Evolutionary conservation across 2,797 vertebrate species (phyloP).

Genomic region (Poecilia picta): DNA sequence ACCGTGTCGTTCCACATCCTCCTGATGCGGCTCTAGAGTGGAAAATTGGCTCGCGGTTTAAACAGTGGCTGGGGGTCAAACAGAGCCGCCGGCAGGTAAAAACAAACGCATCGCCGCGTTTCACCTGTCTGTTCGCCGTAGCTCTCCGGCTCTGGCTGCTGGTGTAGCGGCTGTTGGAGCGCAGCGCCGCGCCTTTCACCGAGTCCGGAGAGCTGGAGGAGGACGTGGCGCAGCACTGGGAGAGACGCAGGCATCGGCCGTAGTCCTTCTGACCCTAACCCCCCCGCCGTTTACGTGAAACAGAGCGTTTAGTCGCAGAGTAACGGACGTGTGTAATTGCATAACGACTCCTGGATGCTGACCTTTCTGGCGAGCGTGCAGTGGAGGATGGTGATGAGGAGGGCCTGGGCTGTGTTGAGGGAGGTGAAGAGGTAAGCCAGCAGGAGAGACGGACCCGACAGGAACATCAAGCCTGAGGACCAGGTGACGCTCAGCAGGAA

Average conservation of each 20-base stretch:
- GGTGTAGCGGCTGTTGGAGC: slow-evolving; percentile 90
- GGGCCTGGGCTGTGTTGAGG: slow-evolving; percentile 91
- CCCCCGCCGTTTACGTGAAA: neutral
- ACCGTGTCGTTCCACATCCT: slow-evolving; percentile 97
- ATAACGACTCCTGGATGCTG: neutral
- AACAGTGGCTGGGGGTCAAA: slow-evolving; percentile 19
- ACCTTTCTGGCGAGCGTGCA: slow-evolving; percentile 93
- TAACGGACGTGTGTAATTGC: neutral
- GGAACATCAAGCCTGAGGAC: slow-evolving; percentile 91
- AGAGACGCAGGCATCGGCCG: slow-evolving; percentile 89
- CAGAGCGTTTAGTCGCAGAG: slow-evolving; percentile 1
- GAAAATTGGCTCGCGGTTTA: slow-evolving; percentile 48
- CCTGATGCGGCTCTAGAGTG: slow-evolving; percentile 89
- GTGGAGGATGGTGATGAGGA: slow-evolving; percentile 92
- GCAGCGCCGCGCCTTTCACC: slow-evolving; percentile 88
- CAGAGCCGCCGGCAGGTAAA: neutral
- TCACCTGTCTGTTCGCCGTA: slow-evolving; percentile 80
- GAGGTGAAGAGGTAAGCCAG: slow-evolving; percentile 94
- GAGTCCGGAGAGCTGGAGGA: slow-evolving; percentile 86
- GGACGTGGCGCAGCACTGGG: slow-evolving; percentile 88
- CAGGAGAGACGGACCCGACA: slow-evolving; percentile 88
- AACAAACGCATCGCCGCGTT: neutral
- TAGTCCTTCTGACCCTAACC: slow-evolving; percentile 91
- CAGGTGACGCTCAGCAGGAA: slow-evolving; percentile 91
- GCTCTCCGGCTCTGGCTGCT: slow-evolving; percentile 85